phyloP scores from a whole-genome alignment of 2,113 vertebrate genomes.

The Strigops habroptila region DNA sequence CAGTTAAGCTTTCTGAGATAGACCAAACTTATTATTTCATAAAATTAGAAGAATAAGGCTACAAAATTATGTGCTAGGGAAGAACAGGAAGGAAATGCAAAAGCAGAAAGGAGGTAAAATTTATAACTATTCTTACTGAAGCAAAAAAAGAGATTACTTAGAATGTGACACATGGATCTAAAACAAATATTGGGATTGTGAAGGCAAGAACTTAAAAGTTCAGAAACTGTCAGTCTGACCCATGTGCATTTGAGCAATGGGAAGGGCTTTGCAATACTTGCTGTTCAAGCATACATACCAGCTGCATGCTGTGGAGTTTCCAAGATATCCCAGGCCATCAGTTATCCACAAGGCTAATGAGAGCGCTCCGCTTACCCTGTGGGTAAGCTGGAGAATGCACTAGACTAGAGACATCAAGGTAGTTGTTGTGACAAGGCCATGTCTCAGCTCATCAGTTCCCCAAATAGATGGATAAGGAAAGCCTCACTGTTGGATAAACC shows the following conservation, averaged over 20 bases:
- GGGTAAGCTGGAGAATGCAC: neutral
- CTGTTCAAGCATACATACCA: neutral
- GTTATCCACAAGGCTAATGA: neutral
- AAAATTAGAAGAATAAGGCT: neutral
- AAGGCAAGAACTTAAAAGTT: neutral
- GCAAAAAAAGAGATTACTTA: neutral
- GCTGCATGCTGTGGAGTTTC: neutral
- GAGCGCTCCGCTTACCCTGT: accelerated
- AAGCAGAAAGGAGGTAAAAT: neutral
- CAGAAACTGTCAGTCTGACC: neutral
- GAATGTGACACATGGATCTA: neutral
- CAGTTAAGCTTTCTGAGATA: neutral
- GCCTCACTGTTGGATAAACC: neutral
- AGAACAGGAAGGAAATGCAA: neutral
- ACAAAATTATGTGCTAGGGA: neutral
- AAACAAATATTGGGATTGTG: neutral
- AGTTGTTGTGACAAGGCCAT: neutral
- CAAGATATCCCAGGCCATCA: neutral
- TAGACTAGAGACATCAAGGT: neutral
- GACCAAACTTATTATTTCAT: neutral
- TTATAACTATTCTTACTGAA: neutral
- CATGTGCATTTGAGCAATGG: neutral
- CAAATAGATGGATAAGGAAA: neutral
- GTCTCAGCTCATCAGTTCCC: neutral
- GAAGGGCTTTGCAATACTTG: neutral